Conservation (phyloP, 1,140 invertebrate species). For the Leguminivora glycinivorella region DNA sequence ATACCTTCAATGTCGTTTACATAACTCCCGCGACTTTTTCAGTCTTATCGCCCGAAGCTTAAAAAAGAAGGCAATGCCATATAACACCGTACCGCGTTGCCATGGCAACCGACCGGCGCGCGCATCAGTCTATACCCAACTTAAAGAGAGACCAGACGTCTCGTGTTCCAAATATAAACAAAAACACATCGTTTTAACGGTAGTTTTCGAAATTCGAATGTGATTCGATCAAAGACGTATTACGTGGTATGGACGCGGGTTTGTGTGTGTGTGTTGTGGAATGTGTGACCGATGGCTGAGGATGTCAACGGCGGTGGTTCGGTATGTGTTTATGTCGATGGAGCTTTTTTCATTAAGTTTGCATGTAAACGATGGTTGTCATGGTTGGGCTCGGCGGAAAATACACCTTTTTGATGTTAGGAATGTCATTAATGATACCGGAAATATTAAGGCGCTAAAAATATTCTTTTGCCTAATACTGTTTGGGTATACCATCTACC, state of each 20-base stretch:
- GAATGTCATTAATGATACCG: no score
- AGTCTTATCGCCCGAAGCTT: not conserved
- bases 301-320: conserved; percentile 50
- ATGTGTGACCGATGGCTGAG: conserved; percentile 50
- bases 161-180: conserved; percentile 45
- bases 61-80: conserved; percentile 14
- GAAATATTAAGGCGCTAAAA: no score
- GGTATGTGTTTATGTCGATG: conserved; percentile 41
- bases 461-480: no score
- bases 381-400: no score
- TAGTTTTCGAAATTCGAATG: conserved; percentile 27
- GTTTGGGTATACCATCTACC: no score
- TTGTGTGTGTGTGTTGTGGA: conserved; percentile 28
- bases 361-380: not conserved
- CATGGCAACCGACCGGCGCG: conserved; percentile 63
- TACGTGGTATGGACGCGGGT: conserved; percentile 28
- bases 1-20: not conserved
- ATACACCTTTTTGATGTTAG: no score
- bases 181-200: conserved; percentile 39
- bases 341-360: not conserved
- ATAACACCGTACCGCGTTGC: conserved; percentile 41
- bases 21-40: not conserved
- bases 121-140: conserved; percentile 59
- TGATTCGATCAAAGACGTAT: conserved; percentile 23
- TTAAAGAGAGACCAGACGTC: conserved; percentile 46